phyloP scores from a whole-genome alignment of 2,113 vertebrate genomes.

The Thunnus thynnus region DNA sequence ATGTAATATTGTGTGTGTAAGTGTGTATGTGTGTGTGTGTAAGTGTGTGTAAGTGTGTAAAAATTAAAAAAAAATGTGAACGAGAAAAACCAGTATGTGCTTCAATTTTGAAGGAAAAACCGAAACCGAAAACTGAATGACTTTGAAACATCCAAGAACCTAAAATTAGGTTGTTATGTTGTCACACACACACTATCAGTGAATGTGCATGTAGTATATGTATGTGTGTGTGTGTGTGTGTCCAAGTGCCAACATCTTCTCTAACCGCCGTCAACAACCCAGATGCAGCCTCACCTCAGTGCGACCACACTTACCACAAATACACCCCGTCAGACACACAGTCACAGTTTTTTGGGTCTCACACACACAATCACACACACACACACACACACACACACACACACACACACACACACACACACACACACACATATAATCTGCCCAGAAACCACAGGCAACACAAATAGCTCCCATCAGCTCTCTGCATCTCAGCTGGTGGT shows the following conservation, averaged over 20 bases:
- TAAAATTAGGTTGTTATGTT: neutral
- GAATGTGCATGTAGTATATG: too few species aligned
- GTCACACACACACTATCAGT: too few species aligned
- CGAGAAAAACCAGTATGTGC: too few species aligned
- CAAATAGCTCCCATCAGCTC: neutral
- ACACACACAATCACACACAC: neutral
- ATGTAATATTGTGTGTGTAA: constrained; percentile 6
- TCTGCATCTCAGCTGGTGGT: constrained; percentile 27
- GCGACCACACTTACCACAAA: constrained; percentile 10
- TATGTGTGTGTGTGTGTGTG: too few species aligned
- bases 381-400: constrained; percentile 6
- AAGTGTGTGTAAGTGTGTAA: constrained; percentile 6
- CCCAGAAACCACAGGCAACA: constrained; percentile 11
- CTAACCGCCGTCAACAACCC: neutral
- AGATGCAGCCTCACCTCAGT: constrained; percentile 9
- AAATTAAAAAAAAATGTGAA: too few species aligned
- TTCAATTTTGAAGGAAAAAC: neutral
- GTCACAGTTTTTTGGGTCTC: neutral
- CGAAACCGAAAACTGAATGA: neutral
- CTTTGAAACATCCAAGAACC: neutral
- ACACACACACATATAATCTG: constrained; percentile 1
- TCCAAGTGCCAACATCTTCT: neutral
- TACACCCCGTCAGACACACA: neutral
- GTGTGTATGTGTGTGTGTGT: constrained; percentile 22
- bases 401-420: neutral